Evolutionary conservation across 2,888 invertebrate species (phyloP).

Genomic region (Andrena chrysosceles): DNA sequence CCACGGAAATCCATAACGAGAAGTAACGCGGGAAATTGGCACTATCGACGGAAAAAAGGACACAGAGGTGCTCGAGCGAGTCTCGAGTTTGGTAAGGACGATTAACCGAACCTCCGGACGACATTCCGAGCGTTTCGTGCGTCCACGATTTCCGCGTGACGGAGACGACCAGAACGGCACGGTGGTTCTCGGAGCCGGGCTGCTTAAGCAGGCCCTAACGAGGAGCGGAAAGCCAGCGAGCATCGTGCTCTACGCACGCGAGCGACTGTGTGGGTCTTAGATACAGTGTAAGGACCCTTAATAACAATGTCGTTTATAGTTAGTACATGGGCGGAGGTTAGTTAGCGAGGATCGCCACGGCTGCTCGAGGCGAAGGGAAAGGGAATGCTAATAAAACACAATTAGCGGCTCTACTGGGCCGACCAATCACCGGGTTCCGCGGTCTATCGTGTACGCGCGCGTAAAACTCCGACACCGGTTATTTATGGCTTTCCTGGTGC

Average conservation of each 20-base stretch:
- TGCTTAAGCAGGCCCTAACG: slow-evolving; percentile 61
- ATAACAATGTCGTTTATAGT: slow-evolving; percentile 82
- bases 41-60: background rate
- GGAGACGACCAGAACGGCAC: slow-evolving; percentile 22
- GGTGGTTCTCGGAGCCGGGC: slow-evolving; percentile 22
- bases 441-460: slow-evolving; percentile 68
- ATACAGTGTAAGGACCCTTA: slow-evolving; percentile 72
- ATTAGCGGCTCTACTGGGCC: slow-evolving; percentile 78
- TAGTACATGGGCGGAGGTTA: slow-evolving; percentile 76
- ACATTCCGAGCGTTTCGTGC: background rate
- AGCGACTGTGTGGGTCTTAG: slow-evolving; percentile 55
- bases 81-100: background rate
- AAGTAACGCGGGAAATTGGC: background rate
- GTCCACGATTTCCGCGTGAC: background rate
- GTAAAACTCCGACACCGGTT: slow-evolving; percentile 78
- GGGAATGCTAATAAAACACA: slow-evolving; percentile 83
- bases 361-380: slow-evolving; percentile 63
- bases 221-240: slow-evolving; percentile 41
- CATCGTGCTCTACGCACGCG: slow-evolving; percentile 30
- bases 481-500: slow-evolving; percentile 76
- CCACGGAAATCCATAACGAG: background rate
- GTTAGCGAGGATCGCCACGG: slow-evolving; percentile 73
- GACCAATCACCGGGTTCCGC: slow-evolving; percentile 79
- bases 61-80: background rate
- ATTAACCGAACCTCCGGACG: background rate